Base-by-base conservation (phyloP, 2,797 vertebrate species). In the Chrosomus eos region DNA sequence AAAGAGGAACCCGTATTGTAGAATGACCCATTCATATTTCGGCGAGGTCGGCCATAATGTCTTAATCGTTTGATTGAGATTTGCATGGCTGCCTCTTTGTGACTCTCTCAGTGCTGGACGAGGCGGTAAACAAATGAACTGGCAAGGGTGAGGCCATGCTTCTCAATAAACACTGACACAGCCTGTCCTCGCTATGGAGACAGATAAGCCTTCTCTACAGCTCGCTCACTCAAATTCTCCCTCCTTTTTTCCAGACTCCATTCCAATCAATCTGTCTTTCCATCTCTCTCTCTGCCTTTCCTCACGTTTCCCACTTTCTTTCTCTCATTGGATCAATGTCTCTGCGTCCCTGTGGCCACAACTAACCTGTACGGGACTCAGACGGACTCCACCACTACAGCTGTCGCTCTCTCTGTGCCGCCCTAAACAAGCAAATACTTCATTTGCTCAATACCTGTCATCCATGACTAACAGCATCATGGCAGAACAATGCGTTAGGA, bases 111-210 rank as follows among this genome's bases (percentile, higher is more conserved):
- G 85, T 87, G 89, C 88, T 91, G 90, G 82, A 90, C 89, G 89
- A 88, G 88, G 88, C 43, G n/a, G 91, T 88, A 91, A 94, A 93
- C 91, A 93, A 93, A 94, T 94, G 90, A 93, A 91, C 91, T 91
- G 74, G 88, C 91, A 89, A 85, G 87, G 90, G 90, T 88, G 7
- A 90, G 88, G 87, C 91, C 86, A 90, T 94, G 93, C 92, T 94
- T 94, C 93, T 94, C 93, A 93, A 94, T 95, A 92, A 94, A 92
- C 71, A 86, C 82, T 87, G 91, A 89, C 85, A 89, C 89, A 87
- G 90, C 83, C 88, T 93, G 93, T 92, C 93, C 90, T 85, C 86
- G 82, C 90, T 91, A 93, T 93, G 91, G 92, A 93, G 93, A 95
- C 90, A 91, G 91, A 95, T 93, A 91, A 89, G 83, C 10, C 88